These are phyloP conservation scores for Megalops cyprinoides DNA, from an alignment of 2,797 vertebrate species.

Conservation along the genomic window DNA sequence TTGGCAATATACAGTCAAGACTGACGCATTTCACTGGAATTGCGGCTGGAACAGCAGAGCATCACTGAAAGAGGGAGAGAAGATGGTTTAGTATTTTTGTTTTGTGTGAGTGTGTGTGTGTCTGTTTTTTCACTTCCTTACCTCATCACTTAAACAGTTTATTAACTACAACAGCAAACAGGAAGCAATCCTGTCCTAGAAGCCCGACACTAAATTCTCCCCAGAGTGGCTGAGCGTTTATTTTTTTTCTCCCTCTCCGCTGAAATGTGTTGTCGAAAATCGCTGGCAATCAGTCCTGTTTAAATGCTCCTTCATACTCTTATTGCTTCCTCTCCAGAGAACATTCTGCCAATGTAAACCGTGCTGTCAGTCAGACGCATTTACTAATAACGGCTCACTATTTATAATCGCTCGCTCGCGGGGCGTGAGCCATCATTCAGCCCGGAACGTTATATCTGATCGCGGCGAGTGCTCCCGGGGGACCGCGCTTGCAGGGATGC, in stretches of 20 bases:
- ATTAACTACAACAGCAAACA: neutral
- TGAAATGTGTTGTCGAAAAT: conserved; percentile 6
- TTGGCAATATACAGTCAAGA: neutral
- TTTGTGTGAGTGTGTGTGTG: conserved; percentile 15
- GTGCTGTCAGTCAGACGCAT: conserved; percentile 20
- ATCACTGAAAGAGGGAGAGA: conserved; percentile 1
- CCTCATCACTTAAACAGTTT: neutral
- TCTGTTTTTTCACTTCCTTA: neutral
- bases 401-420: conserved; percentile 1
- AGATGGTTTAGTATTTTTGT: neutral
- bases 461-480: conserved; percentile 10
- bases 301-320: conserved; percentile 2
- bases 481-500: conserved; percentile 15
- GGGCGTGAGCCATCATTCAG: neutral
- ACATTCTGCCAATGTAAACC: conserved; percentile 15
- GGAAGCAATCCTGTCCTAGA: neutral
- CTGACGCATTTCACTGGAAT: neutral
- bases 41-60: neutral
- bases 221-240: neutral
- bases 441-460: conserved; percentile 26
- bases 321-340: conserved; percentile 15
- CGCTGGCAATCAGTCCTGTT: neutral
- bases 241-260: conserved; percentile 2
- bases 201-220: conserved; percentile 6
- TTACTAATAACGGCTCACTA: conserved; percentile 23